These are phyloP conservation scores for Brachionus koreanus DNA, from an alignment of 1,140 invertebrate genomes.

Conservation along the genomic window DNA sequence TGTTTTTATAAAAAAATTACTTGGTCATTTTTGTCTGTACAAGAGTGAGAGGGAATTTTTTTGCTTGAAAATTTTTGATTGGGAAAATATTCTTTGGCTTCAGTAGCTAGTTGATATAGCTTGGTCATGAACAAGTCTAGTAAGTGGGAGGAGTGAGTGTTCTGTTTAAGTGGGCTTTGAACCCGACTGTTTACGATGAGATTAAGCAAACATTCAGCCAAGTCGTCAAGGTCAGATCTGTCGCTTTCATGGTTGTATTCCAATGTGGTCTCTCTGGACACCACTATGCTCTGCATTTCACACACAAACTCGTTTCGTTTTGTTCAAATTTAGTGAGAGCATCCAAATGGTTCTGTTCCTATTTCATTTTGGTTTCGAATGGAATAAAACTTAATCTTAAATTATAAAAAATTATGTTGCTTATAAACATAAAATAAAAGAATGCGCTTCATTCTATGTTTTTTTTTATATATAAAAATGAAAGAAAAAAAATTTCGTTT, in stretches of 20 bases:
- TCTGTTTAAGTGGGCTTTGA: background rate
- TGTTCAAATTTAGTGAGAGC: background rate
- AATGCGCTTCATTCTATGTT: background rate
- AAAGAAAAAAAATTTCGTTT: background rate
- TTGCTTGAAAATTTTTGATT: background rate
- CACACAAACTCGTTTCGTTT: constrained; percentile 1
- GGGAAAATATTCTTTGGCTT: background rate
- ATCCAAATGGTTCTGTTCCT: background rate
- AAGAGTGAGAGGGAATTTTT: background rate
- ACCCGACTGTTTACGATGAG: constrained; percentile 14
- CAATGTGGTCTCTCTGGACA: background rate
- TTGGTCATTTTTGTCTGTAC: background rate
- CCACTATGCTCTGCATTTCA: background rate
- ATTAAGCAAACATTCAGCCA: background rate
- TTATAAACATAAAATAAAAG: constrained; percentile 28
- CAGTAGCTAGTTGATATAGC: background rate
- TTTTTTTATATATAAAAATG: background rate
- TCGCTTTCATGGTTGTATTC: background rate
- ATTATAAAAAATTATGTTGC: constrained; percentile 21
- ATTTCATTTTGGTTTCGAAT: constrained; percentile 25
- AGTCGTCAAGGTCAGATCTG: background rate
- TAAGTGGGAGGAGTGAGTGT: background rate
- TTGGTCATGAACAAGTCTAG: background rate
- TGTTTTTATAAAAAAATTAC: background rate
- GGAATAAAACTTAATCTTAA: constrained; percentile 1